Percentiles rank a stretch among this genome's conserved stretches.
Conservation (phyloP, 2,113 vertebrate genomes). For the Pseudonaja textilis region DNA sequence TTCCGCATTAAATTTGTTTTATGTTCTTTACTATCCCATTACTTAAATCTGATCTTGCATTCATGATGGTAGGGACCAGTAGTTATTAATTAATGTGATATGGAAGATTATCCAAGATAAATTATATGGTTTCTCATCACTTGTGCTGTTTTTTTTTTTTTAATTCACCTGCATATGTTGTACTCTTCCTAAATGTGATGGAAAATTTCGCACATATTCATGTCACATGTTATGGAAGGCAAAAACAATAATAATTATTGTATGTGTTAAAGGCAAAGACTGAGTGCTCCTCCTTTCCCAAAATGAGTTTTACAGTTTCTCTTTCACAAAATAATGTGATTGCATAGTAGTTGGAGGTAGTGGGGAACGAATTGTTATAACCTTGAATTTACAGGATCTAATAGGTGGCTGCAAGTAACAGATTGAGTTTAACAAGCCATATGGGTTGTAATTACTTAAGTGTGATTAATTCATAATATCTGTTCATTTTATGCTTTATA, state of each 20-base stretch:
- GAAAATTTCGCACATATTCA: slow-evolving; percentile 33
- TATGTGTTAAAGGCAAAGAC: slow-evolving; percentile 37
- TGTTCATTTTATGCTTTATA: slow-evolving; percentile 92
- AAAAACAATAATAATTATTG: background rate
- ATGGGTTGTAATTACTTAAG: slow-evolving; percentile 92
- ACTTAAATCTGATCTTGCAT: background rate
- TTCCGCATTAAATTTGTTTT: background rate
- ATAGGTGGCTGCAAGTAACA: slow-evolving; percentile 78
- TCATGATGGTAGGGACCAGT: background rate
- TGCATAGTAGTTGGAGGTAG: slow-evolving; percentile 37
- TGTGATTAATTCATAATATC: slow-evolving; percentile 95
- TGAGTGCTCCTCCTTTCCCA: background rate
- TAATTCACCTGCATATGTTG: background rate
- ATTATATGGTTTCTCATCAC: background rate
- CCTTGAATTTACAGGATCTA: slow-evolving; percentile 55
- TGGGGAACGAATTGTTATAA: slow-evolving; percentile 45
- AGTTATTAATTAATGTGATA: background rate
- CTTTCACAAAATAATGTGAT: slow-evolving; percentile 72
- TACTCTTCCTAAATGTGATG: slow-evolving; percentile 14
- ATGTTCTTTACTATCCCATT: background rate
- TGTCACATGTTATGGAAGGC: slow-evolving; percentile 45
- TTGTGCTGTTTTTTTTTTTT: background rate
- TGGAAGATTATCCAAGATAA: background rate
- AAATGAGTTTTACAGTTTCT: slow-evolving; percentile 62
- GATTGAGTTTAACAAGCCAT: slow-evolving; percentile 99